Evolutionary conservation across 2,797 vertebrate genomes (phyloP).

Genomic region (Caiman crocodilus): DNA sequence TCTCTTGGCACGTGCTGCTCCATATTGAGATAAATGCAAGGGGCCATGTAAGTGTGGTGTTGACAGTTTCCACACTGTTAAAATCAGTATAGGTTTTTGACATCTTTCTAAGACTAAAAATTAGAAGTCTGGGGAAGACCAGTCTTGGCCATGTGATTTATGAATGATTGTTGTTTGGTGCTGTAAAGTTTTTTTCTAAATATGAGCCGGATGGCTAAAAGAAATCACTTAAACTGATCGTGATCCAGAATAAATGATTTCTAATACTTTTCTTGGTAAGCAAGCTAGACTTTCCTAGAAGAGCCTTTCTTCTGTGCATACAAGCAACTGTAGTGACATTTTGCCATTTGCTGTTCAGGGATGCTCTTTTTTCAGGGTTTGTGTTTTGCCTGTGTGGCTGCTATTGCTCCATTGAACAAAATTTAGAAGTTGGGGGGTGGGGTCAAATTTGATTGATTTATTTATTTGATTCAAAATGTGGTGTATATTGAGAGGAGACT

Average conservation of each 20-base stretch:
- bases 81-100: not conserved
- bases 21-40: not conserved
- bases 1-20: not conserved
- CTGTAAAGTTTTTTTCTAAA: not conserved
- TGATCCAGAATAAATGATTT: not conserved
- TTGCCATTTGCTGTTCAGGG: not conserved
- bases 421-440: no score
- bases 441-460: not conserved
- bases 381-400: not conserved
- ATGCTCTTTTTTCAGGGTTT: not conserved
- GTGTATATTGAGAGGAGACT: fast-evolving
- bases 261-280: not conserved
- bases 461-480: not conserved
- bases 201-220: not conserved
- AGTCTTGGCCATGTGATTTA: fast-evolving
- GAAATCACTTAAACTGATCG: not conserved
- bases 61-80: not conserved
- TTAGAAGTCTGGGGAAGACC: not conserved
- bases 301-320: not conserved
- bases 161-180: not conserved
- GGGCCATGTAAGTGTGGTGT: not conserved
- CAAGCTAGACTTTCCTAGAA: not conserved
- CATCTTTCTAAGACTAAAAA: not conserved
- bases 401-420: no score
- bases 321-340: fast-evolving